Percentiles rank a stretch among this genome's conserved stretches.
These are phyloP conservation scores for Synergus umbraculus DNA, from an alignment of 2,888 invertebrate genomes.

Conservation along the genomic window DNA sequence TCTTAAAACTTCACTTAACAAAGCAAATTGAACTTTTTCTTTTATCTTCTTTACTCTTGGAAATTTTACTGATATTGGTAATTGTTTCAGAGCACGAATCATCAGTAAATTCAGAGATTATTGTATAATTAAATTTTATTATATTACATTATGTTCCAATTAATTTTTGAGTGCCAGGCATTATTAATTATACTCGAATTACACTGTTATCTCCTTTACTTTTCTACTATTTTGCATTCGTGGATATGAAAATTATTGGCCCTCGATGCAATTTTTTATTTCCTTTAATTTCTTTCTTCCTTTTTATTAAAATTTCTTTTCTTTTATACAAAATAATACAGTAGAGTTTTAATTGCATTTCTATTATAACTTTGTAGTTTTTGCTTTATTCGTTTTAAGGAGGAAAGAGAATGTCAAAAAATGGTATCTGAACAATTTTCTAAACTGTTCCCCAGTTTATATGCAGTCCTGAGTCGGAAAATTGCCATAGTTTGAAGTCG, in stretches of 20 bases:
- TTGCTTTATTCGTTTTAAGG: not conserved
- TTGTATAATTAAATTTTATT: too few species aligned
- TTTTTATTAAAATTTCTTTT: not conserved
- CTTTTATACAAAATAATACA: not conserved
- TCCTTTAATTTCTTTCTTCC: not conserved
- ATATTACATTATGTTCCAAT: not conserved
- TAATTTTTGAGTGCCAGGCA: not conserved
- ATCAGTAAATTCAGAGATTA: constrained; percentile 10
- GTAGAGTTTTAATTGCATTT: not conserved
- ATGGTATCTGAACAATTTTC: constrained; percentile 36
- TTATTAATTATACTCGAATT: not conserved
- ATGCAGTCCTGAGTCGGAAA: constrained; percentile 31
- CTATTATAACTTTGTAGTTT: not conserved
- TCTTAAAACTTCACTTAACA: not conserved
- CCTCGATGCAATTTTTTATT: constrained; percentile 41
- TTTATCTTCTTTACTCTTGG: not conserved
- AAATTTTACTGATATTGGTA: constrained; percentile 35
- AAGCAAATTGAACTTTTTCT: not conserved
- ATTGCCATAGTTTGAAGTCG: constrained; percentile 28
- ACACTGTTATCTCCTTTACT: not conserved
- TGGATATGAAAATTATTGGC: constrained; percentile 45
- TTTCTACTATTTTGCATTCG: constrained; percentile 45
- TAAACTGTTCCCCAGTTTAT: constrained; percentile 18
- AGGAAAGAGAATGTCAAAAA: not conserved
- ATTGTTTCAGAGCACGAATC: constrained; percentile 9